Evolutionary conservation across 53 echinoderm and acorn worm genomes (phyloP).

Genomic region (Holothuria leucospilota): DNA sequence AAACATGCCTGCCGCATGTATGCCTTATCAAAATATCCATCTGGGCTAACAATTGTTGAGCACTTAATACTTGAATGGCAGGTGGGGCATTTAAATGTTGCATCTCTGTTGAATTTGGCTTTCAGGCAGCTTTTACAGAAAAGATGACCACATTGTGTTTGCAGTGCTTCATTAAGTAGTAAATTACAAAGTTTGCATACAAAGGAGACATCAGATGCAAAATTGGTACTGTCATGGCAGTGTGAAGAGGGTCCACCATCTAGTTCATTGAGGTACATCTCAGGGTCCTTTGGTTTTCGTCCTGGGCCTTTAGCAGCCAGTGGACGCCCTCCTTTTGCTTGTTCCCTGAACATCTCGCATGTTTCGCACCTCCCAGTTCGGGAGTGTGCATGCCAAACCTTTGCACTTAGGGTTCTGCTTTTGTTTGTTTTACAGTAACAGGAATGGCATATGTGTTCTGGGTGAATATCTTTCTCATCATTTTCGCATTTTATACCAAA

Average conservation of each 20-base stretch:
- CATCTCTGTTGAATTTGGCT: background rate
- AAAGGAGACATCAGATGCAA: too few species aligned
- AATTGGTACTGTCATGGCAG: too few species aligned
- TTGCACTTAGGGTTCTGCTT: slow-evolving; percentile 1
- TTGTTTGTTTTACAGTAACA: slow-evolving; percentile 19
- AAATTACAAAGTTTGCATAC: too few species aligned
- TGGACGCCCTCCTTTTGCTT: slow-evolving; percentile 21
- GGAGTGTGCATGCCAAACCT: slow-evolving; percentile 2
- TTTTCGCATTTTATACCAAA: slow-evolving; percentile 7
- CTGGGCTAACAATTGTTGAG: too few species aligned
- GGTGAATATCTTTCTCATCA: slow-evolving; percentile 14
- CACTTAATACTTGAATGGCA: background rate
- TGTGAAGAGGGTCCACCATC: too few species aligned
- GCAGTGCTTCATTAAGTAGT: too few species aligned
- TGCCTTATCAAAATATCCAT: too few species aligned
- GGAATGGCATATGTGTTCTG: background rate
- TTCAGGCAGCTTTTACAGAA: slow-evolving; percentile 23
- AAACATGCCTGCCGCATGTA: background rate
- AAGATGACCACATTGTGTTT: too few species aligned
- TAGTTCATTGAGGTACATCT: too few species aligned
- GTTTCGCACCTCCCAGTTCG: slow-evolving; percentile 8
- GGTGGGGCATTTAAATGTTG: slow-evolving; percentile 5
- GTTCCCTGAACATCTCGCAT: background rate
- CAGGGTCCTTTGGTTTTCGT: background rate
- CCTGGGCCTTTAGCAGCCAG: background rate